Conservation (phyloP, 2,797 vertebrate species). For the Ptychobarbus kaznakovi region DNA sequence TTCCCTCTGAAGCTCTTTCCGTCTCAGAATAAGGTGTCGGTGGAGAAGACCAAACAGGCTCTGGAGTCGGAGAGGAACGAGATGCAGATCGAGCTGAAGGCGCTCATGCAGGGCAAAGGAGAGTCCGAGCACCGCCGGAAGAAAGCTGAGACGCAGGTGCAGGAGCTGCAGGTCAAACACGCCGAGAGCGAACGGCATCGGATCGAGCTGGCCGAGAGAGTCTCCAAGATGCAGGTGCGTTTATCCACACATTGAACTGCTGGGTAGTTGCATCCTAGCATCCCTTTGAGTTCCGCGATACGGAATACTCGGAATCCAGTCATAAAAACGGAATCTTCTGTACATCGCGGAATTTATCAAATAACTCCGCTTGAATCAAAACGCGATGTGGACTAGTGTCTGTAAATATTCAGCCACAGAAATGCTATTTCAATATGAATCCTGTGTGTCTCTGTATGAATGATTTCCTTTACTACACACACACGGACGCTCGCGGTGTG, state of each 20-base stretch:
- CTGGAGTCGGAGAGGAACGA: constrained; percentile 93
- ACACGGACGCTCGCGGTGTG: too few relatives aligned
- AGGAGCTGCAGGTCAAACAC: constrained; percentile 92
- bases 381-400: too few relatives aligned
- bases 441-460: too few relatives aligned
- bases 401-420: too few relatives aligned
- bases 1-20: background rate
- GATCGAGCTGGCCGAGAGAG: constrained; percentile 83
- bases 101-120: constrained; percentile 87
- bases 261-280: background rate
- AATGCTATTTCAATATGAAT: too few relatives aligned
- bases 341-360: too few relatives aligned
- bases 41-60: constrained; percentile 94
- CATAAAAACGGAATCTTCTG: too few relatives aligned
- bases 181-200: constrained; percentile 88
- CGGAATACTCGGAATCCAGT: too few relatives aligned
- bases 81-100: constrained; percentile 90
- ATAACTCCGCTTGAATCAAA: too few relatives aligned
- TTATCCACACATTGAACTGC: background rate
- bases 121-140: constrained; percentile 95
- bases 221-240: constrained; percentile 86
- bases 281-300: too few relatives aligned
- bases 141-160: constrained; percentile 87
- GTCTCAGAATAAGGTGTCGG: constrained; percentile 89
- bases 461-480: too few relatives aligned